Evolutionary conservation across 2,113 vertebrate species (phyloP).

Genomic region (Protomyctophum bolini): DNA sequence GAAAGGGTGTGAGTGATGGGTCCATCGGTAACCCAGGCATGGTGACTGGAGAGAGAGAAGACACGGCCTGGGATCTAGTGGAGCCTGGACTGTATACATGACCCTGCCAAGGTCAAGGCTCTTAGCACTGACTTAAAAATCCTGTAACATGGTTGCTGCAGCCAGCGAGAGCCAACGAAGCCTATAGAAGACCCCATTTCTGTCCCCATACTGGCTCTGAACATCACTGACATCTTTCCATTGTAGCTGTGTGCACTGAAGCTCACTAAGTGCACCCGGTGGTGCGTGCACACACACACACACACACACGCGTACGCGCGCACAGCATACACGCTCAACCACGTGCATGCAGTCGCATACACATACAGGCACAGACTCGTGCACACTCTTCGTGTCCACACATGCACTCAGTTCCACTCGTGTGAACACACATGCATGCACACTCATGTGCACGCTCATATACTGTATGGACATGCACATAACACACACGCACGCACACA

Average conservation of each 20-base stretch:
- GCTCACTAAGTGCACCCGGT: not conserved
- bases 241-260: slow-evolving; percentile 1
- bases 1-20: slow-evolving; percentile 51
- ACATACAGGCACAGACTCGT: not conserved
- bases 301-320: not conserved
- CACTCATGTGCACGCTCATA: not conserved
- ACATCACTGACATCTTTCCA: slow-evolving; percentile 3
- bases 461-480: not conserved
- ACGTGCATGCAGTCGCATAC: slow-evolving; percentile 6
- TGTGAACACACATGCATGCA: slow-evolving; percentile 4
- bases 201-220: slow-evolving; percentile 8
- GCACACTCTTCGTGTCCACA: not conserved
- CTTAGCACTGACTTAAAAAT: slow-evolving; percentile 50
- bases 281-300: not conserved
- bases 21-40: slow-evolving; percentile 56
- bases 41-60: slow-evolving; percentile 48
- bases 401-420: not conserved
- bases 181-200: not conserved
- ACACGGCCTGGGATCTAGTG: slow-evolving; percentile 41
- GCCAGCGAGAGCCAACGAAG: not conserved
- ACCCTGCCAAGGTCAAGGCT: slow-evolving; percentile 66
- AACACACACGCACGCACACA: not conserved
- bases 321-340: not conserved
- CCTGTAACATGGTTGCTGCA: slow-evolving; percentile 30
- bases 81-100: slow-evolving; percentile 34